These are phyloP conservation scores for Thryonomys swinderianus DNA, from an alignment of 2,113 vertebrate genomes.

Conservation along the genomic window DNA sequence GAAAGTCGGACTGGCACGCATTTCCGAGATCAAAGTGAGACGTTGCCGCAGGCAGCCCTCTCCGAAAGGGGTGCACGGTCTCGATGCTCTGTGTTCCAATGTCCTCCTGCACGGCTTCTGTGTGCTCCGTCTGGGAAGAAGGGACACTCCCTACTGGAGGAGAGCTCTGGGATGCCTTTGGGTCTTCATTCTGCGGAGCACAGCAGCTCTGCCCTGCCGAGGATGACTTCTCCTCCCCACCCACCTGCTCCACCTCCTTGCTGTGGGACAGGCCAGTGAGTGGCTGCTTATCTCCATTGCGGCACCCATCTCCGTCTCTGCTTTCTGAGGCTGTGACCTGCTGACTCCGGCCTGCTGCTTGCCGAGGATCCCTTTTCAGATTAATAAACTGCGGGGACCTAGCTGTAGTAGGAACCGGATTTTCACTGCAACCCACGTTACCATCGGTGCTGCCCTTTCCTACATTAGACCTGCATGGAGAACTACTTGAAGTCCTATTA, in stretches of 20 bases:
- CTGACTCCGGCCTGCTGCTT: constrained; percentile 91
- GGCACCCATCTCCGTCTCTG: constrained; percentile 83
- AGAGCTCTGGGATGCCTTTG: constrained; percentile 80
- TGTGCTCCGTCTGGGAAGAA: constrained; percentile 81
- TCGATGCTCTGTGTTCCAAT: constrained; percentile 86
- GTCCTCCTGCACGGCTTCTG: constrained; percentile 80
- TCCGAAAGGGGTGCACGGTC: constrained; percentile 86
- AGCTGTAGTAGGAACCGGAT: constrained; percentile 71
- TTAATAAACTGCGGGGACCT: constrained; percentile 87
- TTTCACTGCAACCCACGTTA: constrained; percentile 82
- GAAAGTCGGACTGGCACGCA: constrained; percentile 82
- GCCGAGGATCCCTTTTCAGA: constrained; percentile 89
- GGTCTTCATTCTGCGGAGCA: constrained; percentile 74
- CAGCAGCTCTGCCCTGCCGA: constrained; percentile 78
- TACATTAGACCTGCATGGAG: constrained; percentile 76
- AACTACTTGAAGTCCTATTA: constrained; percentile 71
- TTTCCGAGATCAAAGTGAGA: constrained; percentile 87
- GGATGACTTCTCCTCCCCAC: constrained; percentile 78
- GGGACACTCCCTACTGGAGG: constrained; percentile 80
- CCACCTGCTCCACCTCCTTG: constrained; percentile 74
- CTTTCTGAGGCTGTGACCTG: constrained; percentile 86
- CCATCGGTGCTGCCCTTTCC: constrained; percentile 81
- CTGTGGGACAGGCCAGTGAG: not conserved
- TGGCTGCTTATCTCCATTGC: constrained; percentile 83
- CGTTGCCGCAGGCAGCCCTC: constrained; percentile 80